These are phyloP conservation scores for Rhizomys pruinosus DNA, from an alignment of 2,113 vertebrate species.

Conservation along the genomic window DNA sequence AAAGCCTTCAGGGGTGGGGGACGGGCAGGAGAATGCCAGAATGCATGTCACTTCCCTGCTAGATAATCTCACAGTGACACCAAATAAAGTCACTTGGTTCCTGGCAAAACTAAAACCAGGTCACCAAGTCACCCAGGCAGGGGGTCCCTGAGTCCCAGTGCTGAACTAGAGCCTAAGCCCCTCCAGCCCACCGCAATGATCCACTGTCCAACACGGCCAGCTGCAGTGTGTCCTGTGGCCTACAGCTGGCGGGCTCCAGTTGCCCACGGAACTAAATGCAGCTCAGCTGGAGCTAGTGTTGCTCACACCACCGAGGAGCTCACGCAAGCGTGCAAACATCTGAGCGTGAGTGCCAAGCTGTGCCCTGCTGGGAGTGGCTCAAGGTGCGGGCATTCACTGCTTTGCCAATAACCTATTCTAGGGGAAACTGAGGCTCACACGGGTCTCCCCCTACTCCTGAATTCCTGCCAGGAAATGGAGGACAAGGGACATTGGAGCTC, in stretches of 20 bases:
- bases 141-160: accelerated
- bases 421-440: neutral
- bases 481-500: no score
- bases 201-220: no score
- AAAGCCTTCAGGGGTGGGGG: accelerated
- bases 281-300: accelerated
- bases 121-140: neutral
- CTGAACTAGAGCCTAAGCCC: neutral
- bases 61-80: neutral
- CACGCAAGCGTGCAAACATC: accelerated
- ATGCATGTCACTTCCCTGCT: accelerated
- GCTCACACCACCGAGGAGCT: no score
- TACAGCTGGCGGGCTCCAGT: neutral
- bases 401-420: accelerated
- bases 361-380: no score
- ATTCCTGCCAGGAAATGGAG: neutral
- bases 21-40: accelerated
- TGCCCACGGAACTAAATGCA: accelerated
- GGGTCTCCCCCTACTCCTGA: no score
- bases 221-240: neutral
- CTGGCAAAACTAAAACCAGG: neutral
- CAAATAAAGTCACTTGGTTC: neutral
- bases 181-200: neutral
- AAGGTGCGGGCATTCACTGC: accelerated
- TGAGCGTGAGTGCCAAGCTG: neutral